Base-by-base conservation (phyloP, 37 sponge, comb jelly and placozoan species). In the Aplysina aerophoba region DNA sequence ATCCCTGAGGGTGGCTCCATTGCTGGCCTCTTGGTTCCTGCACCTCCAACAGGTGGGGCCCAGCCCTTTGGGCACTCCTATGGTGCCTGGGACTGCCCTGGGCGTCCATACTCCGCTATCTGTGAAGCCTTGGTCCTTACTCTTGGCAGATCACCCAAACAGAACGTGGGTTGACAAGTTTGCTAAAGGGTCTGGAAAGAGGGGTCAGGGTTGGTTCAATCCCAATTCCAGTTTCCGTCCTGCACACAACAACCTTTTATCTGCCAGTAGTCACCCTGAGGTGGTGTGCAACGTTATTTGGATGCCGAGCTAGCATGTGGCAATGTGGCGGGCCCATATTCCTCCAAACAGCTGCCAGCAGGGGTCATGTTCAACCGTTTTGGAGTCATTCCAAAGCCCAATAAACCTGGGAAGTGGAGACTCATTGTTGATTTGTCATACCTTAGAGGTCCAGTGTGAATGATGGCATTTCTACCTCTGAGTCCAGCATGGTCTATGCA, bases 31-130 rank as follows among this genome's bases (percentile, higher is more conserved):
- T 62, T 4, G 63, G 4, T 62, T 62, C 27, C 63, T 13, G 27
- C 63, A 25, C 12, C 63, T 62, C 63, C 63, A 62, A 25, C 63
- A 62, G 63, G 63, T 62, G 63, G 63, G 63, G 27, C 25, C 63
- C 4, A 22, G 4, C 12, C 11, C 11, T 28, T 28, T 4, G 12
- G 63, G 25, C 27, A 25, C 27, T 62, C 63, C 63, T 11, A 22
- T 4, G 5, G 12, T 62, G 11, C 63, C 63, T 5, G 25, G 27
- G 63, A 28, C 11, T 28, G 11, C 63, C 25, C 27, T 62, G 27
- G 63, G 27, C n/a, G 11, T 62, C 12, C 63, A 62, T 14, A 62
- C 63, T 62, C 63, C 63, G 5, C 63, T 62, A 4, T 28, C 25
- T 14, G 63, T 62, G 63, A 25, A 62, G n/a, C 12, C 27, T 22